Base-by-base conservation (phyloP, 2,888 invertebrate genomes). In the Scaptomyza reducta region DNA sequence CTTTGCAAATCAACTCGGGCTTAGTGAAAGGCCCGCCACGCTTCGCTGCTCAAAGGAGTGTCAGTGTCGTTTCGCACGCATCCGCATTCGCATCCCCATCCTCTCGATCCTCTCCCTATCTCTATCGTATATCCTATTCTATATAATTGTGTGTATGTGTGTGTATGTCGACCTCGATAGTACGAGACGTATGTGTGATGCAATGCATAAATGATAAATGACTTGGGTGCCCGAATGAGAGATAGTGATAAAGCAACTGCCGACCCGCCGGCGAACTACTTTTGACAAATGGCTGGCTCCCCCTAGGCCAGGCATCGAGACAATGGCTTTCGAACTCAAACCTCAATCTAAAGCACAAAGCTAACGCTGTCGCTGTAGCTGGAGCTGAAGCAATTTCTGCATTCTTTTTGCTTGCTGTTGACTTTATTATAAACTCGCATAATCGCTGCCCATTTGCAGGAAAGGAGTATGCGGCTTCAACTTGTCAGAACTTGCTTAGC, bases 201-300 rank as follows among this genome's bases (percentile, higher is more conserved):
- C 83, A 84, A 74, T 75, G 79, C 87, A 86, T 86, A 81, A 86
- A 85, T 85, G 84, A 85, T 85, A 85, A 85, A 85, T 86, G 87
- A 86, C 75, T 80, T 76, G 84, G 74, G 66, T 72, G 70, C 66
- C 69, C 70, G 80, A 85, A 70, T 73, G 78, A 70, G 71, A 84
- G 87, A 86, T 85, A 83, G 84, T 81, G 87, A 79, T 79, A 79
- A 82, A 77, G 79, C 71, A 80, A 77, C 71, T 79, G 77, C 67
- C 71, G 62, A 68, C 69, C 75, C 76, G 57, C 49, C 64, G 46
- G 62, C 61, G 62, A 73, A 84, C 79, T 81, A 79, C 85, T 79
- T 74, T 85, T 83, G 83, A 83, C 83, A 83, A 83, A 83, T 83
- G 85, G 81, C 71, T 70, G 66, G 16, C 60, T 45, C 49, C 55